phyloP scores from a whole-genome alignment of 2,113 vertebrate genomes.

The Tautogolabrus adspersus region DNA sequence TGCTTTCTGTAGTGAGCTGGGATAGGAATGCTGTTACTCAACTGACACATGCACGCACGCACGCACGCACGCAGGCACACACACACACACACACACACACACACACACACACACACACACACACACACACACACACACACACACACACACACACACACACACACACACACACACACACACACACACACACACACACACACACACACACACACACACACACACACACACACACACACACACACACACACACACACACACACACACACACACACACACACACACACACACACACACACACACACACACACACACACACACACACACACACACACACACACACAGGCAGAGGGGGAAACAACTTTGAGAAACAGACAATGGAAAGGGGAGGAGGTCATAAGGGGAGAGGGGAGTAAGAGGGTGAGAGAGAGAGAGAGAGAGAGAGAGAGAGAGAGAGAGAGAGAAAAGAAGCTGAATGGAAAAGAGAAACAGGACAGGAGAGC shows the following conservation, averaged over 20 bases:
- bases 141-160: neutral
- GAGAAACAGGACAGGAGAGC: conserved; percentile 2
- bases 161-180: conserved; percentile 1
- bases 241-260: too few species aligned
- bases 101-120: too few species aligned
- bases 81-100: too few species aligned
- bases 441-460: neutral
- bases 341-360: conserved; percentile 21
- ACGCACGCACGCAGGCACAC: too few species aligned
- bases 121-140: too few species aligned
- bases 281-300: too few species aligned
- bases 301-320: neutral
- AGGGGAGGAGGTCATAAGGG: neutral
- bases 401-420: conserved; percentile 5
- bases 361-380: conserved; percentile 41
- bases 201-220: too few species aligned
- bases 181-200: too few species aligned
- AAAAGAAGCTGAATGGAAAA: neutral
- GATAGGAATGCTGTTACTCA: conserved; percentile 80
- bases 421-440: neutral
- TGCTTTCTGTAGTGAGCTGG: conserved; percentile 74
- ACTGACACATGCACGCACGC: conserved; percentile 7
- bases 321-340: conserved; percentile 4
- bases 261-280: too few species aligned
- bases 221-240: too few species aligned